phyloP scores from a whole-genome alignment of 2,797 vertebrate species.

The Muscicapa striata region DNA sequence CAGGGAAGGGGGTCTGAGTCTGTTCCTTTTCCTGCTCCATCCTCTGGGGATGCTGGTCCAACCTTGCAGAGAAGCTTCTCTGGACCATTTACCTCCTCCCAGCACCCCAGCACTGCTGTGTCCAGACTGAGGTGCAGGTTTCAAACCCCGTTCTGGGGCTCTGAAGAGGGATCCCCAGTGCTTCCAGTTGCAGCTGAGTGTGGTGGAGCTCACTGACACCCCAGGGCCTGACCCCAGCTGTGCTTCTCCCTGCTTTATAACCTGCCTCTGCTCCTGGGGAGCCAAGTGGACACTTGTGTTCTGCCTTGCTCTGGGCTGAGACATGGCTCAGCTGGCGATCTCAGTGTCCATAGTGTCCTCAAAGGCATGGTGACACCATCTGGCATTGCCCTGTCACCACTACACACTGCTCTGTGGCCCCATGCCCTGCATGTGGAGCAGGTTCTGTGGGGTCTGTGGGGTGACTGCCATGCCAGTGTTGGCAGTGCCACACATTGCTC shows the following conservation, averaged over 20 bases:
- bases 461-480: neutral
- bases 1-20: neutral
- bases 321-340: neutral
- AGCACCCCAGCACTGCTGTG: neutral
- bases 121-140: neutral
- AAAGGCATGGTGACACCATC: neutral
- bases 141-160: neutral
- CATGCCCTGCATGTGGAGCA: neutral
- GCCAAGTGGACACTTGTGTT: neutral
- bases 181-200: neutral
- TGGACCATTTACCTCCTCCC: neutral
- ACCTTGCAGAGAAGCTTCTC: neutral
- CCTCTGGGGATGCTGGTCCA: neutral
- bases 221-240: neutral
- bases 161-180: neutral
- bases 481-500: neutral
- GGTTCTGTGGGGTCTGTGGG: too few relatives aligned
- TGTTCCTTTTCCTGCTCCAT: neutral
- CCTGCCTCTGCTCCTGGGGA: fast-evolving
- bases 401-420: neutral
- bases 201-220: neutral
- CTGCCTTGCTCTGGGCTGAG: neutral
- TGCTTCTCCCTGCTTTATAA: neutral
- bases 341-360: neutral
- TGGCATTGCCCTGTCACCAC: neutral